These are phyloP conservation scores for Otolemur garnettii DNA, from an alignment of 2,113 vertebrate genomes.

Conservation along the genomic window DNA sequence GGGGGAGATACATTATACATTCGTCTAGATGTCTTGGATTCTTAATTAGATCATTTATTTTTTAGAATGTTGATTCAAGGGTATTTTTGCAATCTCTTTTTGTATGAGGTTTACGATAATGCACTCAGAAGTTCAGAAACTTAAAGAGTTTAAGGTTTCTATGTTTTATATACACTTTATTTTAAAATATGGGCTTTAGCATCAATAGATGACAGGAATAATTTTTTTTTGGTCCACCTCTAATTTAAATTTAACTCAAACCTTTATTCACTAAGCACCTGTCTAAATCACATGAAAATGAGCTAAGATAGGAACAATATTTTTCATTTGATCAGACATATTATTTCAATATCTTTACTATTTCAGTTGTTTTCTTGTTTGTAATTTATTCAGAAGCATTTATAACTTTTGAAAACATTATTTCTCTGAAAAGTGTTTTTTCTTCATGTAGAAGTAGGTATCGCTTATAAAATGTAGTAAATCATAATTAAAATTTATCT, in stretches of 20 bases:
- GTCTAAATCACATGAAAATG: neutral
- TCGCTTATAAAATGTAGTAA: neutral
- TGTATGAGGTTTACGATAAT: neutral
- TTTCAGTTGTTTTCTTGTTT: constrained; percentile 14
- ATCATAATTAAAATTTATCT: neutral
- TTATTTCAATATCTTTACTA: neutral
- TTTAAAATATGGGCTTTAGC: neutral
- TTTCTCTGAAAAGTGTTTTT: neutral
- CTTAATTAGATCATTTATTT: neutral
- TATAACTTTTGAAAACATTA: neutral
- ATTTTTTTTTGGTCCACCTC: neutral
- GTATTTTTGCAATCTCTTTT: neutral
- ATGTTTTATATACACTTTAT: neutral
- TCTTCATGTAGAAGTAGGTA: neutral
- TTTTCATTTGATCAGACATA: neutral
- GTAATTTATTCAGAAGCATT: constrained; percentile 16
- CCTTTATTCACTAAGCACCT: neutral
- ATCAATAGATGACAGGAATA: neutral
- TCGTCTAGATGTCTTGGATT: neutral
- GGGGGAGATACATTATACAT: too few species aligned
- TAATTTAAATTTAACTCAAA: constrained; percentile 14
- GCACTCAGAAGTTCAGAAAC: constrained; percentile 5
- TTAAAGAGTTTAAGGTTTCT: neutral
- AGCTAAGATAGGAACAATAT: neutral
- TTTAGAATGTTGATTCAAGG: neutral